Evolutionary conservation across 2,797 vertebrate genomes (phyloP).

Genomic region (Crax fasciolata): DNA sequence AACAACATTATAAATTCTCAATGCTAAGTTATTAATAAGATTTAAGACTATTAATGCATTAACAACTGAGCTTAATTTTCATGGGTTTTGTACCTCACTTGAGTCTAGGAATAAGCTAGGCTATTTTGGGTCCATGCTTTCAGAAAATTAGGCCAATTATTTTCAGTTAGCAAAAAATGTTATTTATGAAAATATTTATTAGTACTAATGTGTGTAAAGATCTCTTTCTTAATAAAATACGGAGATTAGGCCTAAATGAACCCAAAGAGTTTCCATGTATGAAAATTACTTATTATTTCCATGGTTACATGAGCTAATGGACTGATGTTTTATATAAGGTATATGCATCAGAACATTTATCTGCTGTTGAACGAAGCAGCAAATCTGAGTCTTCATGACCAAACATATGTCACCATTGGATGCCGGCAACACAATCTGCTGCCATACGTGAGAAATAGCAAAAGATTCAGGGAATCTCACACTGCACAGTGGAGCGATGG

Average conservation of each 20-base stretch:
- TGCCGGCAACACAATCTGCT: neutral
- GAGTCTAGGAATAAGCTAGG: neutral
- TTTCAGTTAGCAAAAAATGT: conserved; percentile 30
- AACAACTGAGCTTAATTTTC: neutral
- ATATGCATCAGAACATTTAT: conserved; percentile 7
- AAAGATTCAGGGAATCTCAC: neutral
- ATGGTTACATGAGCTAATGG: conserved; percentile 31
- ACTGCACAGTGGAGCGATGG: neutral
- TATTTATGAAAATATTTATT: conserved; percentile 17
- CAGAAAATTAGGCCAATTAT: conserved; percentile 33
- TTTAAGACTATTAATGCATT: neutral
- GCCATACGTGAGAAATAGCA: neutral
- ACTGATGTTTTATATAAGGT: neutral
- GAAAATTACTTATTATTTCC: conserved; percentile 31
- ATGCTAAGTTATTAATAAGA: neutral
- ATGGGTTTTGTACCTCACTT: neutral
- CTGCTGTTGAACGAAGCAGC: conserved; percentile 9
- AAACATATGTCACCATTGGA: neutral
- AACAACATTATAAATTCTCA: neutral
- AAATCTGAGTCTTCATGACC: neutral
- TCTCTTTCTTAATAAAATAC: neutral
- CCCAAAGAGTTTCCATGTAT: neutral
- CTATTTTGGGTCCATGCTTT: conserved; percentile 12
- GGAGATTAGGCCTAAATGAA: neutral
- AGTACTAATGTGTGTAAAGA: neutral